phyloP scores from a whole-genome alignment of 2,888 invertebrate species.

The Iselma pallidipennis region DNA sequence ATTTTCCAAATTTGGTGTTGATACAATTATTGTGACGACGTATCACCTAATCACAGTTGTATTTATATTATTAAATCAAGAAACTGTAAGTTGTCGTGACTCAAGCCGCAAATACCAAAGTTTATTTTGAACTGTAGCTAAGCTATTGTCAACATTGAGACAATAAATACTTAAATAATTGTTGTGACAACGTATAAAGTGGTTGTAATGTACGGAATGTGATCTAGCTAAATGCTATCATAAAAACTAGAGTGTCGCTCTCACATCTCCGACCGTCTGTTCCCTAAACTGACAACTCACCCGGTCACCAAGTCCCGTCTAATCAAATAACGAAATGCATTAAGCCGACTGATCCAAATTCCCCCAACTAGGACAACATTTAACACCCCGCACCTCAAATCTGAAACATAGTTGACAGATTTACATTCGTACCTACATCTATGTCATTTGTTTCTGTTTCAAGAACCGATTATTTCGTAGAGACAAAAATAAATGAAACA shows the following conservation, averaged over 20 bases:
- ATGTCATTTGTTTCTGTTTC: not conserved
- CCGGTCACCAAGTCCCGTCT: slow-evolving; percentile 16
- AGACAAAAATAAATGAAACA: too few species aligned
- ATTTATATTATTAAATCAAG: slow-evolving; percentile 34
- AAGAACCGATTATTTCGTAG: too few species aligned
- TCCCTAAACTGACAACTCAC: slow-evolving; percentile 24
- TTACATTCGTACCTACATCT: not conserved
- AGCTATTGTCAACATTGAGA: slow-evolving; percentile 37
- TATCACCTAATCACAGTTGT: slow-evolving; percentile 33
- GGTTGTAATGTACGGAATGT: slow-evolving; percentile 47
- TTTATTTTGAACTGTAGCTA: slow-evolving; percentile 38
- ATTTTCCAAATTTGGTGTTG: slow-evolving; percentile 1
- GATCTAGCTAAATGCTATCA: slow-evolving; percentile 48
- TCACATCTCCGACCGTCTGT: slow-evolving; percentile 17
- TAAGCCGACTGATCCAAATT: slow-evolving; percentile 5
- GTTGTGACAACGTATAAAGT: slow-evolving; percentile 49
- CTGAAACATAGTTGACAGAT: not conserved
- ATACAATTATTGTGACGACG: slow-evolving; percentile 27
- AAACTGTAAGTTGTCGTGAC: slow-evolving; percentile 22
- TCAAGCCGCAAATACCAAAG: slow-evolving; percentile 32
- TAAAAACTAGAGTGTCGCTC: slow-evolving; percentile 44
- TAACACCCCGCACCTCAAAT: not conserved
- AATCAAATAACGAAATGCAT: slow-evolving; percentile 25
- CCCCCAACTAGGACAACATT: slow-evolving; percentile 2
- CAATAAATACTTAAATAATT: slow-evolving; percentile 47